A percentile compares a stretch with the other conserved stretches of the same genome.
Conservation (phyloP, 2,888 invertebrate species). For the Sminthurinus aureus region DNA sequence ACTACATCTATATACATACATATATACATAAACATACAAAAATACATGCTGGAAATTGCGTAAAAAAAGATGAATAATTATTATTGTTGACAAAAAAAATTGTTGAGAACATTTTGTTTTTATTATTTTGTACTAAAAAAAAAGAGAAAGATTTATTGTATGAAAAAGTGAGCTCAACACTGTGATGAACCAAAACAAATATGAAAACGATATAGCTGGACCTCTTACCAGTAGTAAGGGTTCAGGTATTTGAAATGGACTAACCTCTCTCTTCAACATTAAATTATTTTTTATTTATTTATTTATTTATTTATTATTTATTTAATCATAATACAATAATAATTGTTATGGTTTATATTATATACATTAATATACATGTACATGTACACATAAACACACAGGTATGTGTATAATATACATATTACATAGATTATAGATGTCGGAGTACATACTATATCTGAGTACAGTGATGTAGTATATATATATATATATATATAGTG, state of each 20-base stretch:
- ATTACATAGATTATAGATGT: too few relatives aligned
- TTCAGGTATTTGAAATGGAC: conserved; percentile 28
- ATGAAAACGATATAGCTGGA: too few relatives aligned
- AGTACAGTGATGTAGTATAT: too few relatives aligned
- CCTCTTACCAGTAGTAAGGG: too few relatives aligned
- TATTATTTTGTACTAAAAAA: background rate
- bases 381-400: too few relatives aligned
- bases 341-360: too few relatives aligned
- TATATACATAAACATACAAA: too few relatives aligned
- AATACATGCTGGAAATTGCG: too few relatives aligned
- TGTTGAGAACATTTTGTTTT: background rate
- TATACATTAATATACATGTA: too few relatives aligned
- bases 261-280: conserved; percentile 33
- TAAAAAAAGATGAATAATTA: background rate
- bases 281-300: conserved; percentile 16
- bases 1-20: too few relatives aligned
- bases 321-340: background rate
- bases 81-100: background rate
- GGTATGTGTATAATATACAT: background rate
- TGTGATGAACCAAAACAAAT: conserved; percentile 57
- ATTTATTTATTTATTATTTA: conserved; percentile 1
- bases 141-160: background rate
- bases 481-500: too few relatives aligned
- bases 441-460: too few relatives aligned
- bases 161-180: conserved; percentile 54